Evolutionary conservation across 2,888 invertebrate genomes (phyloP).

Genomic region (Horisme vitalbata): DNA sequence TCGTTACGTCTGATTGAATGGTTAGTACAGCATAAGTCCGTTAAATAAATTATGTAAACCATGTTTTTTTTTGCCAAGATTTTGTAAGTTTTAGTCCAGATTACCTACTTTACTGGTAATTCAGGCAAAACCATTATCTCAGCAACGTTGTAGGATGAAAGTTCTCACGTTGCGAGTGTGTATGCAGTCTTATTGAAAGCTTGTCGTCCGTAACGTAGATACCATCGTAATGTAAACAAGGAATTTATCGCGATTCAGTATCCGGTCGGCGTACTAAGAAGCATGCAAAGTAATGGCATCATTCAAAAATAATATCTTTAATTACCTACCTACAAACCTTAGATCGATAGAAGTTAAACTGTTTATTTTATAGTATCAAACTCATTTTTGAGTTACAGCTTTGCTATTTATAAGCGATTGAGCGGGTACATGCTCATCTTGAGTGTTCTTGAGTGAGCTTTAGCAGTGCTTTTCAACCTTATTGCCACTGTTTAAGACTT

Average conservation of each 20-base stretch:
- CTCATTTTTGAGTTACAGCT: conserved; percentile 52
- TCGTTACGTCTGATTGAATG: no score
- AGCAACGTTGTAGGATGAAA: conserved; percentile 16
- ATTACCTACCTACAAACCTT: conserved; percentile 41
- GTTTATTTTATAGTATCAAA: conserved; percentile 60
- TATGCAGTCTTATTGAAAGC: conserved; percentile 48
- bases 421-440: conserved; percentile 47
- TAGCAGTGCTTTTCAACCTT: conserved; percentile 19
- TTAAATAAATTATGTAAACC: no score
- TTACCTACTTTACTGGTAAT: no score
- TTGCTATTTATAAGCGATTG: conserved; percentile 50
- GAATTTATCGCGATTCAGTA: conserved; percentile 56
- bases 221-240: conserved; percentile 61
- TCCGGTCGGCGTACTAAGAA: conserved; percentile 60
- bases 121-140: no score
- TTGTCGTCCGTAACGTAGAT: conserved; percentile 46
- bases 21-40: no score
- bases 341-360: conserved; percentile 53
- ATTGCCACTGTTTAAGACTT: conserved; percentile 5
- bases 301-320: conserved; percentile 44
- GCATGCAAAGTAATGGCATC: conserved; percentile 44
- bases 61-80: no score
- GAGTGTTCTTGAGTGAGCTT: conserved; percentile 37
- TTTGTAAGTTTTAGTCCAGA: no score
- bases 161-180: conserved; percentile 26